Evolutionary conservation across 2,888 invertebrate genomes (phyloP).

Genomic region (Drosophila vallismaia): DNA sequence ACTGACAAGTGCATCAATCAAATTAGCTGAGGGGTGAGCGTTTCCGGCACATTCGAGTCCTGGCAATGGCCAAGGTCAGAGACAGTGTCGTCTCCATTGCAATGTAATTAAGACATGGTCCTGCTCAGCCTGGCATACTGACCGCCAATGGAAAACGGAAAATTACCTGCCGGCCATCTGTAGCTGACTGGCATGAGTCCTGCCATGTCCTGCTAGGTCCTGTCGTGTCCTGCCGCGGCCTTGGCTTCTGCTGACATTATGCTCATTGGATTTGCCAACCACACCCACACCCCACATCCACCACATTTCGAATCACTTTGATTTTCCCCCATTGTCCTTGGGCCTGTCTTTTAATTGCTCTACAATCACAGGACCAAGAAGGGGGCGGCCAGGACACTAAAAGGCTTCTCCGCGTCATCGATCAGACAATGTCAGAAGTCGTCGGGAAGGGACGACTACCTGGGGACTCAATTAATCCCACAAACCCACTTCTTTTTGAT

Average conservation of each 20-base stretch:
- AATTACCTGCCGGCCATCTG: slow-evolving; percentile 30
- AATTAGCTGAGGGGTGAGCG: slow-evolving; percentile 14
- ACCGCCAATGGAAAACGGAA: background rate
- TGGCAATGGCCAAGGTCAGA: slow-evolving; percentile 3
- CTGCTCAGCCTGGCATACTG: background rate
- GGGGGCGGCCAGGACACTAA: slow-evolving; percentile 6
- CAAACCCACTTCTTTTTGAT: background rate
- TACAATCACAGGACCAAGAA: slow-evolving; percentile 19
- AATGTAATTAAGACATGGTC: slow-evolving; percentile 19
- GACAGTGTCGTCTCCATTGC: slow-evolving; percentile 6
- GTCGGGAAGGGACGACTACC: background rate
- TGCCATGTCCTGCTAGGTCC: background rate
- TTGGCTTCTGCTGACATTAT: slow-evolving; percentile 46
- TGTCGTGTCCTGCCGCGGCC: slow-evolving; percentile 32
- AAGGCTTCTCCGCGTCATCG: slow-evolving; percentile 3
- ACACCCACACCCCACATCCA: background rate
- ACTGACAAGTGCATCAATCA: slow-evolving; percentile 32
- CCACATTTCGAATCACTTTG: slow-evolving; percentile 24
- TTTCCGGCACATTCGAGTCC: background rate
- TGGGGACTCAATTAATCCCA: background rate
- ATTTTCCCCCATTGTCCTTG: slow-evolving; percentile 55
- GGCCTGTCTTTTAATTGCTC: slow-evolving; percentile 34
- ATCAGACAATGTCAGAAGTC: background rate
- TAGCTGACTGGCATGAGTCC: background rate
- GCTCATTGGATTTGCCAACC: slow-evolving; percentile 56